Evolutionary conservation across 1,140 invertebrate genomes (phyloP).

Genomic region (Neodiprion fabricii): DNA sequence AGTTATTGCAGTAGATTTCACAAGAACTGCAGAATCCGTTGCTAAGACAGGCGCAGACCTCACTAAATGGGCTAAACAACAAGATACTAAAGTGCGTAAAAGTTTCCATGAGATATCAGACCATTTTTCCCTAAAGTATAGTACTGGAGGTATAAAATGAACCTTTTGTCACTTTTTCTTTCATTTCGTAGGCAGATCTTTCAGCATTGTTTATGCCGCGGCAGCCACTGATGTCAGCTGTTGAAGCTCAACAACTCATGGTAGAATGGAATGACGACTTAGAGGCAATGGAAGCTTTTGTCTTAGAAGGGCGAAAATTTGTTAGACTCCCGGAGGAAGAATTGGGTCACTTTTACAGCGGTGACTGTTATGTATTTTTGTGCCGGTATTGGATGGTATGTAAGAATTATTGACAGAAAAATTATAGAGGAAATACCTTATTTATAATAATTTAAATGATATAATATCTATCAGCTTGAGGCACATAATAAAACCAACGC

Average conservation of each 20-base stretch:
- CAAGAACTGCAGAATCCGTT: conserved; percentile 96
- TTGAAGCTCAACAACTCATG: conserved; percentile 90
- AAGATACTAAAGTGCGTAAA: conserved; percentile 79
- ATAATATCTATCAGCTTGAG: too few species aligned
- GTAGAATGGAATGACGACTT: conserved; percentile 96
- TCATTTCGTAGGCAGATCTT: conserved; percentile 77
- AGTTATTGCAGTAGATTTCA: conserved; percentile 99
- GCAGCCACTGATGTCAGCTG: conserved; percentile 83
- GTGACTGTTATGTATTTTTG: conserved; percentile 98
- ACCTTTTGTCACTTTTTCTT: conserved; percentile 21
- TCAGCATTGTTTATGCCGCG: conserved; percentile 95
- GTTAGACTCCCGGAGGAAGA: conserved; percentile 95
- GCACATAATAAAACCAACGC: too few species aligned
- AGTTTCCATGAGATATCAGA: background rate
- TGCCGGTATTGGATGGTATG: conserved; percentile 91
- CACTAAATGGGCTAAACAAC: conserved; percentile 89
- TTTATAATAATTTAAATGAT: too few species aligned
- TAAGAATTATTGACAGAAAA: background rate
- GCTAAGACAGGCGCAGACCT: conserved; percentile 95
- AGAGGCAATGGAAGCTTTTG: conserved; percentile 97
- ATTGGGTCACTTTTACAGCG: conserved; percentile 90
- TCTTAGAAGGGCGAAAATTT: conserved; percentile 97
- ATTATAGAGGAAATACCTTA: too few species aligned
- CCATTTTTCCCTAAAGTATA: background rate
- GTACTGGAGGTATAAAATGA: background rate